These are phyloP conservation scores for Hypolimnas misippus DNA, from an alignment of 2,888 invertebrate genomes.

Conservation along the genomic window DNA sequence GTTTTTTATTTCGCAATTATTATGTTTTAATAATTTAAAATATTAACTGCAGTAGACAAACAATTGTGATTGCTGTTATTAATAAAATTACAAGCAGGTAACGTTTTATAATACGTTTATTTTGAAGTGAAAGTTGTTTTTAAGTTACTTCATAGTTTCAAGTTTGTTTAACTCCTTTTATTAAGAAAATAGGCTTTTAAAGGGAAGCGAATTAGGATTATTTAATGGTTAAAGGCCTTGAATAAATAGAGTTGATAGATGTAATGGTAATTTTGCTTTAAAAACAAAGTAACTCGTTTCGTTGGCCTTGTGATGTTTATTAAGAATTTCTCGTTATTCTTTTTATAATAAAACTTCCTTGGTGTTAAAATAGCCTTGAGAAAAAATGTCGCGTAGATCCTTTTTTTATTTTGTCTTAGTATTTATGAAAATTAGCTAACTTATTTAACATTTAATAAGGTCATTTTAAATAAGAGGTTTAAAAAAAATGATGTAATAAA, in stretches of 20 bases:
- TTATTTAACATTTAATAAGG: background rate
- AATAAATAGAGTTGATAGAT: constrained; percentile 6
- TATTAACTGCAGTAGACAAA: constrained; percentile 54
- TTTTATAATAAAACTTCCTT: constrained; percentile 39
- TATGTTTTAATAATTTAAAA: constrained; percentile 55
- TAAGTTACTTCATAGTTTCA: constrained; percentile 16
- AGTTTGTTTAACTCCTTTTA: background rate
- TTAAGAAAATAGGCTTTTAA: background rate
- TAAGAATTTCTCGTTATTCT: constrained; percentile 24
- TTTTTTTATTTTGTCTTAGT: constrained; percentile 3
- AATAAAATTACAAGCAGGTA: constrained; percentile 61
- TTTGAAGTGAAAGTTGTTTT: constrained; percentile 67
- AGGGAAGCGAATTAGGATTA: background rate
- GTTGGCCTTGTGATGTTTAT: constrained; percentile 47
- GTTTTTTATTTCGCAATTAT: constrained; percentile 57
- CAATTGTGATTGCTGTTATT: constrained; percentile 53
- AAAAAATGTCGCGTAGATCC: constrained; percentile 27
- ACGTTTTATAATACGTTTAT: constrained; percentile 42
- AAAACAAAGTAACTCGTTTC: constrained; percentile 46
- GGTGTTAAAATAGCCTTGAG: constrained; percentile 36
- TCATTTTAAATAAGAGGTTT: background rate
- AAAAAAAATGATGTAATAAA: background rate
- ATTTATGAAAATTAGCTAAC: background rate
- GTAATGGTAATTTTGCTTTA: constrained; percentile 16
- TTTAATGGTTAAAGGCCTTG: background rate